A percentile compares a stretch with the other conserved stretches of the same genome.
phyloP scores from a whole-genome alignment of 2,888 invertebrate genomes.

The Quadriops clusia region DNA sequence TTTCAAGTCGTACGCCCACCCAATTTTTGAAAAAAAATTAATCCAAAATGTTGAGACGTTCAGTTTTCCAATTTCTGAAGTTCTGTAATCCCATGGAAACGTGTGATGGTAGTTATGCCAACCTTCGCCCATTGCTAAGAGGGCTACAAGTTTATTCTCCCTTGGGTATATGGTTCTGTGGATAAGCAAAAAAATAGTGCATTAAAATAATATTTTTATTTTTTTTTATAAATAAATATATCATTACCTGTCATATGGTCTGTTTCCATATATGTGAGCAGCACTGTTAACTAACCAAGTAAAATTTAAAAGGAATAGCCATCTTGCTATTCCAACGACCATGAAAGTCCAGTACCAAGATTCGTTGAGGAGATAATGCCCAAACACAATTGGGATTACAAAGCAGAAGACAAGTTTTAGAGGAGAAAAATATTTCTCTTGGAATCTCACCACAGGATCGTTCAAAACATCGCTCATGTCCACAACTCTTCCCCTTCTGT shows the following conservation, averaged over 20 bases:
- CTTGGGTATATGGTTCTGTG: conserved; percentile 63
- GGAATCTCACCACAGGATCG: conserved; percentile 69
- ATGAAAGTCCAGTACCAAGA: conserved; percentile 51
- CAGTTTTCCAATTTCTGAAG: conserved; percentile 60
- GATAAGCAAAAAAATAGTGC: conserved; percentile 8
- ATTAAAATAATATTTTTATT: too few relatives aligned
- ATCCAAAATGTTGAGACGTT: conserved; percentile 56
- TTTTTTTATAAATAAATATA: too few relatives aligned
- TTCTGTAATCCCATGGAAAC: conserved; percentile 89
- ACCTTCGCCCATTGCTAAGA: conserved; percentile 65
- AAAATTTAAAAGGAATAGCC: conserved; percentile 61
- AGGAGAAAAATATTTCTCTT: conserved; percentile 60
- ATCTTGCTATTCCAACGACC: conserved; percentile 57
- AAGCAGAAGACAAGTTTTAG: conserved; percentile 60
- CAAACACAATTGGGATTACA: conserved; percentile 57
- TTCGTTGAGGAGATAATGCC: conserved; percentile 61
- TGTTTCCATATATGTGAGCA: conserved; percentile 70
- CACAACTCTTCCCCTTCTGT: conserved; percentile 61
- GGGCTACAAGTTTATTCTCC: conserved; percentile 63
- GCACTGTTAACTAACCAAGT: conserved; percentile 88
- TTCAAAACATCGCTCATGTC: conserved; percentile 68
- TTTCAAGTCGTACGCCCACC: conserved; percentile 70
- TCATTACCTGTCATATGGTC: conserved; percentile 59
- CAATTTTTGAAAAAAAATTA: conserved; percentile 53
- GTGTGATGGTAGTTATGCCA: conserved; percentile 87